A percentile compares a stretch with the other conserved stretches of the same genome.
Evolutionary conservation across 2,113 vertebrate genomes (phyloP).

Genomic region (Maccullochella peelii): DNA sequence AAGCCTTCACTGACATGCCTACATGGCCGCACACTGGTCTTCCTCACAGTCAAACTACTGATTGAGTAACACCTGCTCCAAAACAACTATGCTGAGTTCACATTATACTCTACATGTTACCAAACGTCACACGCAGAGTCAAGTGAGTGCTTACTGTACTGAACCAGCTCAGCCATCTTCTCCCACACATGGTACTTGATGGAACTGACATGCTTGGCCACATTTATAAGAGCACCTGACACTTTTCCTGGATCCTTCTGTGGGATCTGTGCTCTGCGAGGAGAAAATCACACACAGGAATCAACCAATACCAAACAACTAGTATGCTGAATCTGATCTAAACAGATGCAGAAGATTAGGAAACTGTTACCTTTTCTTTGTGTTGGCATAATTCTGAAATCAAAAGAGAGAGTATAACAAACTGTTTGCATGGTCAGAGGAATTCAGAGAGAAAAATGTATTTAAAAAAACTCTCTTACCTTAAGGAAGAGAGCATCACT

Average conservation of each 20-base stretch:
- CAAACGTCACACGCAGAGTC: constrained; percentile 1
- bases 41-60: background rate
- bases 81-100: background rate
- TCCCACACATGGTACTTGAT: constrained; percentile 85
- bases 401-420: background rate
- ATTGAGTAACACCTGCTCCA: background rate
- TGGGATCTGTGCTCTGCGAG: constrained; percentile 75
- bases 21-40: background rate
- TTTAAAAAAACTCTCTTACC: constrained; percentile 55
- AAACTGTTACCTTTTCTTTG: constrained; percentile 79
- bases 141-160: constrained; percentile 79
- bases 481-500: constrained; percentile 77
- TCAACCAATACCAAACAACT: background rate
- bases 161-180: constrained; percentile 82
- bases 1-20: background rate
- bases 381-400: constrained; percentile 82
- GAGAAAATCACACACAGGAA: background rate
- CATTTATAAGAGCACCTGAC: constrained; percentile 78
- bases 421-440: background rate
- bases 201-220: constrained; percentile 81
- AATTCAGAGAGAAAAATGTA: background rate
- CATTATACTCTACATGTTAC: background rate
- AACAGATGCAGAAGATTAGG: background rate
- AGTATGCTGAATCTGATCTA: background rate
- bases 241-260: constrained; percentile 74